These are phyloP conservation scores for Apamea crenata DNA, from an alignment of 2,888 invertebrate genomes.

Conservation along the genomic window DNA sequence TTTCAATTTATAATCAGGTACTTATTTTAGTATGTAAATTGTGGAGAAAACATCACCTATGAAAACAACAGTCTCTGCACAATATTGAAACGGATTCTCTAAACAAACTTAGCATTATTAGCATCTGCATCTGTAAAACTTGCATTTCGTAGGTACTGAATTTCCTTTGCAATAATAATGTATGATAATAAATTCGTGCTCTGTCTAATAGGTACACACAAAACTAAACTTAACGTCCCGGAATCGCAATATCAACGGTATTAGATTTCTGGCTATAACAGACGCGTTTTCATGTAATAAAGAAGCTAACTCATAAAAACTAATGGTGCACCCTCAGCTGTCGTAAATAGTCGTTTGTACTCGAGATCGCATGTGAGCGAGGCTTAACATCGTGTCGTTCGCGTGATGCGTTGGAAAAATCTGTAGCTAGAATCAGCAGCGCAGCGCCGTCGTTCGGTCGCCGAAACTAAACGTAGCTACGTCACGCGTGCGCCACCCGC, in stretches of 20 bases:
- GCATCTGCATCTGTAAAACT: not conserved
- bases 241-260: slow-evolving; percentile 54
- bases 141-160: not conserved
- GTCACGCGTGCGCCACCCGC: slow-evolving; percentile 79
- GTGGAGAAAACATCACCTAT: not conserved
- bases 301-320: slow-evolving; percentile 64
- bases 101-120: not conserved
- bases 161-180: not conserved
- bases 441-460: slow-evolving; percentile 88
- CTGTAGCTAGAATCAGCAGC: slow-evolving; percentile 88
- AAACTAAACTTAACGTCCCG: slow-evolving; percentile 20
- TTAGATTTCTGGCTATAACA: slow-evolving; percentile 50
- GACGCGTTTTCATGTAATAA: slow-evolving; percentile 63
- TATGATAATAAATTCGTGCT: slow-evolving; percentile 18
- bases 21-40: not conserved
- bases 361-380: slow-evolving; percentile 75
- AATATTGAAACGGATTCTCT: not conserved
- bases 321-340: slow-evolving; percentile 62
- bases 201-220: slow-evolving; percentile 31
- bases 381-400: slow-evolving; percentile 82
- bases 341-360: slow-evolving; percentile 66
- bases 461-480: slow-evolving; percentile 84
- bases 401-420: slow-evolving; percentile 88
- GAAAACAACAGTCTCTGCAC: not conserved
- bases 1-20: not conserved